Evolutionary conservation across 2,113 vertebrate species (phyloP).

Genomic region (Onychostoma macrolepis): DNA sequence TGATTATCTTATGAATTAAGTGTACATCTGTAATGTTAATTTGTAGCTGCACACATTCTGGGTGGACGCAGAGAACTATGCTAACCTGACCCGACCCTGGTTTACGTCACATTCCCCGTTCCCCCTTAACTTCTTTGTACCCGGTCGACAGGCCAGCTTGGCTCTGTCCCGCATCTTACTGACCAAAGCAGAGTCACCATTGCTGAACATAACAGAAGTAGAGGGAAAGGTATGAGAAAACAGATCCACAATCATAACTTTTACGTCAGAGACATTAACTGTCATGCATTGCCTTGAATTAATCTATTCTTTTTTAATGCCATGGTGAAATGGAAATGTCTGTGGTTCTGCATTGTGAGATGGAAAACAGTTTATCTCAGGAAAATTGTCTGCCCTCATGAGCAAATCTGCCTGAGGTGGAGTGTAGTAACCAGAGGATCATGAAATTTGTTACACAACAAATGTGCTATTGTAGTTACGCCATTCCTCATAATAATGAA

Average conservation of each 20-base stretch:
- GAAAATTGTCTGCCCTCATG: background rate
- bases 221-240: slow-evolving; percentile 86
- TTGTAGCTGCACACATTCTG: slow-evolving; percentile 96
- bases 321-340: slow-evolving; percentile 20
- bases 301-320: background rate
- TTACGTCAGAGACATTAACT: background rate
- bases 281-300: background rate
- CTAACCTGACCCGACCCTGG: slow-evolving; percentile 91
- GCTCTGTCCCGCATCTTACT: slow-evolving; percentile 89
- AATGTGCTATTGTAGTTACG: slow-evolving; percentile 7
- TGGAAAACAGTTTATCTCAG: slow-evolving; percentile 53
- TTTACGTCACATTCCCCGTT: slow-evolving; percentile 92
- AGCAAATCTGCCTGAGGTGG: background rate
- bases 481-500: background rate
- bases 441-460: background rate
- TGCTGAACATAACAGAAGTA: slow-evolving; percentile 86
- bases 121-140: slow-evolving; percentile 88
- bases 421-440: background rate
- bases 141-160: slow-evolving; percentile 81
- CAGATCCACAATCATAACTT: background rate
- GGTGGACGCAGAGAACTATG: slow-evolving; percentile 95
- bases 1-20: background rate
- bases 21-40: slow-evolving; percentile 19
- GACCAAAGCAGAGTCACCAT: slow-evolving; percentile 86
- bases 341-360: slow-evolving; percentile 32